Evolutionary conservation across 2,797 vertebrate species (phyloP).

Genomic region (Neopelma chrysocephalum): DNA sequence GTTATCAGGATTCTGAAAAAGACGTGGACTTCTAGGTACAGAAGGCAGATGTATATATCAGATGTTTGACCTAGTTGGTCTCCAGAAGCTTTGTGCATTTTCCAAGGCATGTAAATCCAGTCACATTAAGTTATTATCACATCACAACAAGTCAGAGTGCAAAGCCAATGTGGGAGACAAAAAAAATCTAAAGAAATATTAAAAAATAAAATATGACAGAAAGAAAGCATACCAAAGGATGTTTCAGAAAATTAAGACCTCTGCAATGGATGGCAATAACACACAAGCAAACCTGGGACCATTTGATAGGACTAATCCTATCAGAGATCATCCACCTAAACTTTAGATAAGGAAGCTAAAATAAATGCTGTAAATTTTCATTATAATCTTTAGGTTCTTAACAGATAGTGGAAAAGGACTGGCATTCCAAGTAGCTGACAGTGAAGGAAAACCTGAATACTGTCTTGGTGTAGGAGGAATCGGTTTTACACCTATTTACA

Average conservation of each 20-base stretch:
- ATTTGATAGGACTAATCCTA: neutral
- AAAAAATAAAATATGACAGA: neutral
- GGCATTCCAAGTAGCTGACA: neutral
- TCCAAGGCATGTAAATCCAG: neutral
- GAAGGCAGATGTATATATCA: neutral
- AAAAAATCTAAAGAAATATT: neutral
- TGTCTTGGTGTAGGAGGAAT: neutral
- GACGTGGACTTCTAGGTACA: neutral
- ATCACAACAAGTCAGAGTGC: neutral
- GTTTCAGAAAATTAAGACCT: neutral
- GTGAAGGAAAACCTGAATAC: neutral
- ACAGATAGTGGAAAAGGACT: neutral
- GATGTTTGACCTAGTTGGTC: neutral
- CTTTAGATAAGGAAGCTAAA: neutral
- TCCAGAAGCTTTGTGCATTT: neutral
- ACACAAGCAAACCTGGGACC: fast-evolving
- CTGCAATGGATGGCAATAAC: neutral
- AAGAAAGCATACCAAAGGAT: neutral
- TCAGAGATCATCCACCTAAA: neutral
- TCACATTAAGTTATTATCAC: neutral
- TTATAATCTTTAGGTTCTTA: neutral
- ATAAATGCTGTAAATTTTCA: neutral
- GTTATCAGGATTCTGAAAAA: neutral
- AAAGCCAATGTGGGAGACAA: neutral
- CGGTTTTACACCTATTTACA: neutral